These are phyloP conservation scores for Cataglyphis altisquamis DNA, from an alignment of 2,888 invertebrate species.

Conservation along the genomic window DNA sequence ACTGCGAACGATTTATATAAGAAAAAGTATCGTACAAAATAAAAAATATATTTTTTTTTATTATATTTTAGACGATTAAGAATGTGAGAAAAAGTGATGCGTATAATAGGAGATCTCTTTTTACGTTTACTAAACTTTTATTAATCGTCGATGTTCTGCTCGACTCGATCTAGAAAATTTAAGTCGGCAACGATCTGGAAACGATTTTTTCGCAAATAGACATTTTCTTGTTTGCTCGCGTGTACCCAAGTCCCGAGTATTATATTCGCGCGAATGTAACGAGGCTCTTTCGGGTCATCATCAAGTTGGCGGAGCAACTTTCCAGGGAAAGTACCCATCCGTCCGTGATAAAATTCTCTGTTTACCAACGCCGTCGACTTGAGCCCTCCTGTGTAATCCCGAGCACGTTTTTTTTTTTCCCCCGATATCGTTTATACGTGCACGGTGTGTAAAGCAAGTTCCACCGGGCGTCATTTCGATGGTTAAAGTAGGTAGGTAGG, in stretches of 20 bases:
- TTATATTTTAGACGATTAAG: not conserved
- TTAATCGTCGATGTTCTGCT: not conserved
- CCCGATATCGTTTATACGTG: slow-evolving; percentile 57
- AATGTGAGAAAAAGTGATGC: not conserved
- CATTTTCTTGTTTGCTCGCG: slow-evolving; percentile 47
- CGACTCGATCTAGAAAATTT: slow-evolving; percentile 17
- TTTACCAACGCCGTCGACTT: slow-evolving; percentile 58
- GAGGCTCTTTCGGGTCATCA: slow-evolving; percentile 53
- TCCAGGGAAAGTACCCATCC: slow-evolving; percentile 48
- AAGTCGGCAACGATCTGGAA: slow-evolving; percentile 11
- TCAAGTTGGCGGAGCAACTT: slow-evolving; percentile 60
- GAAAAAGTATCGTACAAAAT: not conserved
- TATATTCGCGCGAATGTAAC: slow-evolving; percentile 39
- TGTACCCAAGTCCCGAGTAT: not conserved
- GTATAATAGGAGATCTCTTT: not conserved
- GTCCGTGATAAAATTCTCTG: slow-evolving; percentile 60
- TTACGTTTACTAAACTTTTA: not conserved
- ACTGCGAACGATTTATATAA: not conserved
- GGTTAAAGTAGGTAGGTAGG: slow-evolving; percentile 16
- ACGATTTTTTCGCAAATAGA: slow-evolving; percentile 25
- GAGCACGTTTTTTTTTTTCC: slow-evolving; percentile 65
- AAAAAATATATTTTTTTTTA: not conserved
- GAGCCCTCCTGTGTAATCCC: slow-evolving; percentile 50
- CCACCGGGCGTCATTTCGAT: slow-evolving; percentile 50
- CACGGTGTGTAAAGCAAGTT: slow-evolving; percentile 54